Conservation (phyloP, 1,140 invertebrate genomes). For the Meloidogyne hapla region DNA sequence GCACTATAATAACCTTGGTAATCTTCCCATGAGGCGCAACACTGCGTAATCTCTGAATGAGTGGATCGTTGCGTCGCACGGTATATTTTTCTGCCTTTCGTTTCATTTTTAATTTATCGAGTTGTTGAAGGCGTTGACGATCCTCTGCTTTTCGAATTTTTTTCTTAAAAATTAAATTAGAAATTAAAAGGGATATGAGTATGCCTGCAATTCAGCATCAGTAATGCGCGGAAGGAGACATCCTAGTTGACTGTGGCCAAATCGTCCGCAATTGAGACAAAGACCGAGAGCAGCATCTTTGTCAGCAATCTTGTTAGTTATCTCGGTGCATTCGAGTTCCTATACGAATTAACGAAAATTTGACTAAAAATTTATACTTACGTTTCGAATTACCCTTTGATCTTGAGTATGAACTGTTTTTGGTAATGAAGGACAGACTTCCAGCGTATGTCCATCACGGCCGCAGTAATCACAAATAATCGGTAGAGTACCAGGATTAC, state of each 20-base stretch:
- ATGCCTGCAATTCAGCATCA: background rate
- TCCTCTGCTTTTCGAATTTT: constrained; percentile 13
- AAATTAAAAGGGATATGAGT: background rate
- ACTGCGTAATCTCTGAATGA: constrained; percentile 4
- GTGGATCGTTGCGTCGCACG: constrained; percentile 17
- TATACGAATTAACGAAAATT: background rate
- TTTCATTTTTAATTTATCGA: constrained; percentile 13
- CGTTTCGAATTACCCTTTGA: background rate
- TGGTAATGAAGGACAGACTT: background rate
- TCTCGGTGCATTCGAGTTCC: background rate
- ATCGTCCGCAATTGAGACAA: constrained; percentile 22
- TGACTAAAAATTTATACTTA: background rate
- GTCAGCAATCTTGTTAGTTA: background rate
- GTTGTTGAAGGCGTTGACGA: background rate
- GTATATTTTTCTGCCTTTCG: constrained; percentile 13
- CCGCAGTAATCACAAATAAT: background rate
- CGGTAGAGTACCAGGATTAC: background rate
- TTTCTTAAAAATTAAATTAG: constrained; percentile 12
- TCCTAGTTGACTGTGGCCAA: constrained; percentile 7
- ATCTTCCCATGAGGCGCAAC: constrained; percentile 21
- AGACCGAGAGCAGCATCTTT: background rate
- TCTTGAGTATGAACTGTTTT: no score
- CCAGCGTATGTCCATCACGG: background rate
- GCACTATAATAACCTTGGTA: background rate
- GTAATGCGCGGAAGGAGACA: constrained; percentile 4